Evolutionary conservation across 2,113 vertebrate species (phyloP), one percentile per base, ranked within the genome.

Genomic region (Callospermophilus lateralis): DNA sequence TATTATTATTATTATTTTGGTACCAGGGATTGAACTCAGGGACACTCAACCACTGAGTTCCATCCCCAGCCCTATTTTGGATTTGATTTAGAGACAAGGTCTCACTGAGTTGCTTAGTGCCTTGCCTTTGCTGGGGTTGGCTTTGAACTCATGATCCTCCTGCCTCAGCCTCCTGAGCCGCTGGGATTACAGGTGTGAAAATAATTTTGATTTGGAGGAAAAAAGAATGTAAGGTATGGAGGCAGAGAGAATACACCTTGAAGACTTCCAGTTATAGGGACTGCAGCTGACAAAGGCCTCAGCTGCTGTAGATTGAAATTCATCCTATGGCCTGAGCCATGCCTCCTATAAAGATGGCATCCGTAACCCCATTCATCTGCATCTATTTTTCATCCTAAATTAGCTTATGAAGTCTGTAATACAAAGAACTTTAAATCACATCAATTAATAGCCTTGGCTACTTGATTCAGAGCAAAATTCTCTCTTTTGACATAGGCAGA

Each of bases 341-440:
- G 11, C 6, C 20, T 45, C 48, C 32, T 61, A 20, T 30, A 51
- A 42, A 12, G 13, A 15, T 93, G n/a, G 15, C 17, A 53, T 55
- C 24, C 39, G 39, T 58, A 85, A 53, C n/a, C 48, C n/a, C 53
- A 45, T 37, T 74, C 78, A 15, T 34, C 34, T 58, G 65, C 53
- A 58, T 67, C 7, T 58, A 42, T 83, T 80, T 80, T 90, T 72
- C 53, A 37, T n/a, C 92, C 42, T 51, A 63, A 88, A 17, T 77
- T 76, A 81, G 30, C 32, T 76, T 89, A 73, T 1, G 1, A 93
- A 84, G 12, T 22, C 45, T 30, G 45, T 61, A n/a, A n/a, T 42
- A 83, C 10, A 84, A 73, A 92, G 37, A 68, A 30, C 20, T 92
- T 92, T 74, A 79, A 94, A 26, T 11, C 13, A 22, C 61, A 90